Percentiles rank a stretch among this genome's conserved stretches.
These are phyloP conservation scores for Pocillopora meandrina DNA, from an alignment of 92 coral and sea anemone species.

Conservation along the genomic window DNA sequence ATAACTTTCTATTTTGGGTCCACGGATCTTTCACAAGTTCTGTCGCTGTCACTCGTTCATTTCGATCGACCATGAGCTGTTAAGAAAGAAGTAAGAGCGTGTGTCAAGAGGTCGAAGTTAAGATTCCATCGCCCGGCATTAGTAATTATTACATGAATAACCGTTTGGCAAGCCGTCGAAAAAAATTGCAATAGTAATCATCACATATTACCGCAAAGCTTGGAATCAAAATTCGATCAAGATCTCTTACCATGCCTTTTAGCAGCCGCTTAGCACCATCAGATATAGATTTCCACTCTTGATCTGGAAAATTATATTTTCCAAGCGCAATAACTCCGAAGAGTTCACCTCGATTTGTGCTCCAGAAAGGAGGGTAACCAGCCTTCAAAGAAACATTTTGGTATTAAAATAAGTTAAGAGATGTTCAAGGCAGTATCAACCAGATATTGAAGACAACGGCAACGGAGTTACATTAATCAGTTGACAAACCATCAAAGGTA, in stretches of 20 bases:
- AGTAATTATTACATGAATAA: too few species aligned
- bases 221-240: not conserved
- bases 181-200: too few species aligned
- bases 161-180: too few species aligned
- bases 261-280: constrained; percentile 63
- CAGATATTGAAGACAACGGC: not conserved
- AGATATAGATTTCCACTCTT: constrained; percentile 70
- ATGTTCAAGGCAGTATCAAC: not conserved
- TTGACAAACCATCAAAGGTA: too few species aligned
- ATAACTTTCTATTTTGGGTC: constrained; percentile 52
- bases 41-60: constrained; percentile 62
- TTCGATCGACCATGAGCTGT: constrained; percentile 70
- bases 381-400: constrained; percentile 35
- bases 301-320: constrained; percentile 53
- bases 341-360: constrained; percentile 63
- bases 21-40: constrained; percentile 71
- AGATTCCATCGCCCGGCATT: too few species aligned
- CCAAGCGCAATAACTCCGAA: constrained; percentile 70
- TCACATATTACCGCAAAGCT: too few species aligned
- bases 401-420: not conserved
- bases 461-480: too few species aligned
- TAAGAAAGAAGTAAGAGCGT: not conserved
- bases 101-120: too few species aligned
- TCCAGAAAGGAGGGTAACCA: constrained; percentile 90
- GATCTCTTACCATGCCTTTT: constrained; percentile 64